These are phyloP conservation scores for Spilosoma lubricipeda DNA, from an alignment of 2,888 invertebrate species.

Conservation along the genomic window DNA sequence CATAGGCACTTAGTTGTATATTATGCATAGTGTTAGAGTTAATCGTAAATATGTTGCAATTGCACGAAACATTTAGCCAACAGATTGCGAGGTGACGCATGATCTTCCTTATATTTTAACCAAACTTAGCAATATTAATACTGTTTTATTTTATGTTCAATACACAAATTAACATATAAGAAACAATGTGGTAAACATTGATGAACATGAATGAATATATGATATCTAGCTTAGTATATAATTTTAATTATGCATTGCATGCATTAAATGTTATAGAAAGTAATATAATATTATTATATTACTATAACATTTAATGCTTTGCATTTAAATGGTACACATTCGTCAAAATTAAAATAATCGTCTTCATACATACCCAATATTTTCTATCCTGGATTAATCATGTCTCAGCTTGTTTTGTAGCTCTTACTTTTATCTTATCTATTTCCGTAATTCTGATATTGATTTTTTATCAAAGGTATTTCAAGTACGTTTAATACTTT, in stretches of 20 bases:
- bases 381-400: neutral
- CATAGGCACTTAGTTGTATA: no score
- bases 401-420: neutral
- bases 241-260: no score
- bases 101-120: no score
- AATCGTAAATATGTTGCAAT: neutral
- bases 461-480: neutral
- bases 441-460: neutral
- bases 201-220: no score
- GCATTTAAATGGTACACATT: no score
- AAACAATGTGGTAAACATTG: no score
- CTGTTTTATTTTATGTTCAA: neutral
- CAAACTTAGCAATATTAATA: no score
- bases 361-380: neutral
- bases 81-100: neutral
- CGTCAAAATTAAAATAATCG: no score
- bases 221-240: no score
- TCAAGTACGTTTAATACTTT: neutral
- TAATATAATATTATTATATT: no score
- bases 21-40: neutral
- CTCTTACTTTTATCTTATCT: neutral
- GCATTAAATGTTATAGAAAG: no score
- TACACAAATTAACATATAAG: neutral
- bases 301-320: no score
- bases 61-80: neutral